Evolutionary conservation across 2,888 invertebrate species (phyloP).

Genomic region (Zelleria hepariella): DNA sequence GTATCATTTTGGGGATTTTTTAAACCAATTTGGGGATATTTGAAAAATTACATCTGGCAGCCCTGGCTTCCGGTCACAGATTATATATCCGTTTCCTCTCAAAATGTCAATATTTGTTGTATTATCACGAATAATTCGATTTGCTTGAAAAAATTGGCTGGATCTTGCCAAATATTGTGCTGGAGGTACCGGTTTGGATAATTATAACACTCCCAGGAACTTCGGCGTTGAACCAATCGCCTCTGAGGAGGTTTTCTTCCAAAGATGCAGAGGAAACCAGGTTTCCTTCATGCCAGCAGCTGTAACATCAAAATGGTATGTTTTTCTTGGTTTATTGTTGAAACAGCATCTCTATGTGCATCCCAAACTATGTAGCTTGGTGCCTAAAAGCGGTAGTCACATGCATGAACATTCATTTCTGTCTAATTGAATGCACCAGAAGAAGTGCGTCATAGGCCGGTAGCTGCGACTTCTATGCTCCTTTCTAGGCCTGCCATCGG

Average conservation of each 20-base stretch:
- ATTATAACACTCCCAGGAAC: not conserved
- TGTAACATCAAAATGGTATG: slow-evolving; percentile 63
- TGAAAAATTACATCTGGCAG: too few species aligned
- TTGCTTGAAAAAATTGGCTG: not conserved
- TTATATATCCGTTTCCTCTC: too few species aligned
- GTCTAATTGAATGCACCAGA: too few species aligned
- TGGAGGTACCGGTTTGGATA: not conserved
- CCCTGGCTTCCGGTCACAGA: too few species aligned
- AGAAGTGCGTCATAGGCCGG: too few species aligned
- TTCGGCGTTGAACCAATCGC: not conserved
- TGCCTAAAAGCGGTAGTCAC: not conserved
- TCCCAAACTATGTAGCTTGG: not conserved
- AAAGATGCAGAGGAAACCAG: slow-evolving; percentile 59
- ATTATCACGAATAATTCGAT: not conserved
- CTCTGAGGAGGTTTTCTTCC: not conserved
- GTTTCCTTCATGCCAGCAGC: slow-evolving; percentile 52
- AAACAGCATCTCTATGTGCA: not conserved
- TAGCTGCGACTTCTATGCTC: too few species aligned
- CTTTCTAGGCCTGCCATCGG: too few species aligned
- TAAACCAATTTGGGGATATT: too few species aligned
- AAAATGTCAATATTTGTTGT: not conserved
- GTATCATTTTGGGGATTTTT: too few species aligned
- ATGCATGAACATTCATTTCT: not conserved
- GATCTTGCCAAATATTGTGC: not conserved
- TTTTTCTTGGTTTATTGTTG: slow-evolving; percentile 6